phyloP scores from a whole-genome alignment of 37 sponge, comb jelly and placozoan genomes.

The Mnemiopsis leidyi region DNA sequence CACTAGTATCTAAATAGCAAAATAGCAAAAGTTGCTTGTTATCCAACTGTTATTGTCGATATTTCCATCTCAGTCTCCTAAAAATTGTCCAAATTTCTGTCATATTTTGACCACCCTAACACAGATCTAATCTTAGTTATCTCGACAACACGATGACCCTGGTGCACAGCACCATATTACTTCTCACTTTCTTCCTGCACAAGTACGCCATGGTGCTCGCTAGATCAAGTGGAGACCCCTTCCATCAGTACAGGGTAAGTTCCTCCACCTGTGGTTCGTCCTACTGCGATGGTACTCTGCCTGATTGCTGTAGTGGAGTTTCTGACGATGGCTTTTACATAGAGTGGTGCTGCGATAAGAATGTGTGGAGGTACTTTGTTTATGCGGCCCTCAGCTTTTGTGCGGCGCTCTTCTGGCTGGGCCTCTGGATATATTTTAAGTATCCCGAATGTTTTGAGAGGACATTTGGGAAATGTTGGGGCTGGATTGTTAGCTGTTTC shows the following conservation, averaged over 20 bases:
- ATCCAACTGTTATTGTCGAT: too few species aligned
- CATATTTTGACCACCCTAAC: too few species aligned
- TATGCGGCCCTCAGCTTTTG: not conserved
- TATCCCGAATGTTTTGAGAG: not conserved
- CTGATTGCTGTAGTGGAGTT: not conserved
- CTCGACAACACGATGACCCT: too few species aligned
- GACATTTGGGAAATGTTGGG: not conserved
- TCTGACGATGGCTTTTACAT: not conserved
- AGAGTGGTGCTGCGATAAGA: slow-evolving; percentile 5
- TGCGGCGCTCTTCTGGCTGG: not conserved
- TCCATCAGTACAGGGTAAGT: not conserved
- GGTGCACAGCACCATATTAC: too few species aligned
- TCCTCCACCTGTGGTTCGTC: not conserved
- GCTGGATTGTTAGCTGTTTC: not conserved
- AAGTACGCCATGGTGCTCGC: too few species aligned
- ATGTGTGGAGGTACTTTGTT: not conserved
- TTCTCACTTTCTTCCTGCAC: too few species aligned
- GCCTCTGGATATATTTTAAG: not conserved
- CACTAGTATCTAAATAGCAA: too few species aligned
- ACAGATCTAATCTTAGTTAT: too few species aligned
- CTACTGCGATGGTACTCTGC: not conserved
- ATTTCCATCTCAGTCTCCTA: too few species aligned
- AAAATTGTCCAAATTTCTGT: too few species aligned
- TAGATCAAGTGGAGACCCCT: too few species aligned
- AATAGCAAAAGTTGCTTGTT: too few species aligned